Evolutionary conservation across 1,140 invertebrate genomes (phyloP).

Genomic region (Aphaenogaster ashmeadi): DNA sequence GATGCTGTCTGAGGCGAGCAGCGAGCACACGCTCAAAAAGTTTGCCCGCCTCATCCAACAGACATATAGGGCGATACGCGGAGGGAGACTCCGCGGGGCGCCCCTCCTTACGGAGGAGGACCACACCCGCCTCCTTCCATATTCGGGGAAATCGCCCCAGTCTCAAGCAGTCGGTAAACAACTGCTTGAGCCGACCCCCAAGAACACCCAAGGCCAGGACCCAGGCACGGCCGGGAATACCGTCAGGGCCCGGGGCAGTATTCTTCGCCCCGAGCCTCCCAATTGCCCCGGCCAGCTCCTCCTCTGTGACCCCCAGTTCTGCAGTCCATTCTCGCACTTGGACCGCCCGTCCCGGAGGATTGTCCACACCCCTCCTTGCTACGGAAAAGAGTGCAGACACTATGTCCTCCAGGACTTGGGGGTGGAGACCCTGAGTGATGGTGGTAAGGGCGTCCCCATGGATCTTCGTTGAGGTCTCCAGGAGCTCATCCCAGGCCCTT

Average conservation of each 20-base stretch:
- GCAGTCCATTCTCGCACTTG: background rate
- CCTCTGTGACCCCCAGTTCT: background rate
- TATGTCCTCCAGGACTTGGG: background rate
- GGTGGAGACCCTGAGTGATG: background rate
- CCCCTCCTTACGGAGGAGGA: background rate
- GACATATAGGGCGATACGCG: background rate
- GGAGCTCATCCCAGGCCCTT: background rate
- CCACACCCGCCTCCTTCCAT: background rate
- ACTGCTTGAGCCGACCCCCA: background rate
- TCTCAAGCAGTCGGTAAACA: background rate
- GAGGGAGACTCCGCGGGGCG: background rate
- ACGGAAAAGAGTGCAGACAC: background rate
- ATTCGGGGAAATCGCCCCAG: background rate
- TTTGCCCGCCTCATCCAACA: conserved; percentile 11
- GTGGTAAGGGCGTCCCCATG: background rate
- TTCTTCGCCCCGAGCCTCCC: background rate
- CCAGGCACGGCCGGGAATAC: background rate
- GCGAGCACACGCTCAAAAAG: background rate
- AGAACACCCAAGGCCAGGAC: background rate
- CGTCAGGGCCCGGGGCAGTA: background rate
- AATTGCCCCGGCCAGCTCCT: background rate
- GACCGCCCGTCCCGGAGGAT: background rate
- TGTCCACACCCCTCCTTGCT: background rate
- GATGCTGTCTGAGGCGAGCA: background rate
- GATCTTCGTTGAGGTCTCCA: background rate